These are phyloP conservation scores for Sarcophaga rosellei DNA, from an alignment of 2,888 invertebrate genomes.

Conservation along the genomic window DNA sequence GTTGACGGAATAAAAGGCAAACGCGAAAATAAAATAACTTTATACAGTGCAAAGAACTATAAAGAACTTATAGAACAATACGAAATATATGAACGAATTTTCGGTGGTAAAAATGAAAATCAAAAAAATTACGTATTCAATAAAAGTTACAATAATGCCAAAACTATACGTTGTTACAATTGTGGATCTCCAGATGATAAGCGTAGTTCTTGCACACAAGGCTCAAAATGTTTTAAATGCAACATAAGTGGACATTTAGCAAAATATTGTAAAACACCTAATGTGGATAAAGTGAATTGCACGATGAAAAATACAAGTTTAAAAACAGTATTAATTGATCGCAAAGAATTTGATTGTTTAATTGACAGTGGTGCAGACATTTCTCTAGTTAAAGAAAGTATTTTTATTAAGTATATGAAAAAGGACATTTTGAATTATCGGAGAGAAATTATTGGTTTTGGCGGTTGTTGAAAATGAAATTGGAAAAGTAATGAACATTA, in stretches of 20 bases:
- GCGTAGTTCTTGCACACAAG: constrained; percentile 33
- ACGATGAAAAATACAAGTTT: constrained; percentile 26
- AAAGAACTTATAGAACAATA: too few relatives aligned
- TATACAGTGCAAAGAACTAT: too few relatives aligned
- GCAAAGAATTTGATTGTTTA: constrained; percentile 30
- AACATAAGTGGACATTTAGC: constrained; percentile 36
- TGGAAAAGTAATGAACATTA: too few relatives aligned
- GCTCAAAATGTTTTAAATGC: constrained; percentile 5
- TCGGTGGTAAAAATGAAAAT: not conserved
- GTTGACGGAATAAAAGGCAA: too few relatives aligned
- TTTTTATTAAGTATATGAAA: too few relatives aligned
- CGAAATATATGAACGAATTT: too few relatives aligned
- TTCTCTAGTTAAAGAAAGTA: too few relatives aligned
- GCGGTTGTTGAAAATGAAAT: too few relatives aligned
- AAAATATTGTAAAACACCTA: constrained; percentile 39
- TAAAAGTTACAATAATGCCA: constrained; percentile 59
- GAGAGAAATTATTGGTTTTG: too few relatives aligned
- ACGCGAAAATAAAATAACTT: too few relatives aligned
- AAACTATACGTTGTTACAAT: constrained; percentile 20
- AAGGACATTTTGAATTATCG: too few relatives aligned
- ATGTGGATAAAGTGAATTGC: constrained; percentile 10
- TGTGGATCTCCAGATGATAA: constrained; percentile 31
- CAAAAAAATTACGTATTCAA: not conserved
- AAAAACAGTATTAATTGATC: constrained; percentile 40
- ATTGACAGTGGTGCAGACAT: constrained; percentile 39